A percentile compares a stretch with the other conserved stretches of the same genome.
phyloP scores from a whole-genome alignment of 2,113 vertebrate genomes.

The Gopherus evgoodei region DNA sequence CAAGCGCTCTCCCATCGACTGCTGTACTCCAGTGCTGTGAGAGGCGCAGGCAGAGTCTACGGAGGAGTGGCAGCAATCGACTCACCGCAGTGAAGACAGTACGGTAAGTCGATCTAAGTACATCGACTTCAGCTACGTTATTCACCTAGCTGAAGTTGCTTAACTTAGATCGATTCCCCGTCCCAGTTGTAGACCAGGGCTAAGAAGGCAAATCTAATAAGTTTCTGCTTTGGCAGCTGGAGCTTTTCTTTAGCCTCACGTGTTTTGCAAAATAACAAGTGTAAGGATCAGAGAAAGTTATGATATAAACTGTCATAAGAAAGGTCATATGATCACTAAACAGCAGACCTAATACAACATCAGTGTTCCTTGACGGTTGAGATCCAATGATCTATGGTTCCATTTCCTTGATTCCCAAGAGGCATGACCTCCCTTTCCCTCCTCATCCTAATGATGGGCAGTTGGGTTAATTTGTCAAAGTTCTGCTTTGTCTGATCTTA shows the following conservation, averaged over 20 bases:
- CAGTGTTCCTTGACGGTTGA: not conserved
- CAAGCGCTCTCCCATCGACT: too few species aligned
- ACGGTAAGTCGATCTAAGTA: too few species aligned
- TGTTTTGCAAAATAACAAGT: constrained; percentile 31
- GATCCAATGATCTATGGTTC: not conserved
- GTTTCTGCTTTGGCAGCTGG: constrained; percentile 1
- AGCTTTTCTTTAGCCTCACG: not conserved
- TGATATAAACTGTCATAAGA: constrained; percentile 28
- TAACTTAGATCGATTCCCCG: too few species aligned
- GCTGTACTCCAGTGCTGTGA: too few species aligned
- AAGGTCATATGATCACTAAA: constrained; percentile 22
- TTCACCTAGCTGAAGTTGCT: too few species aligned
- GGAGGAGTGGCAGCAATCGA: too few species aligned
- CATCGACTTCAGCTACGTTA: too few species aligned
- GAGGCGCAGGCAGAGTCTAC: too few species aligned
- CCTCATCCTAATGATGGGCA: not conserved
- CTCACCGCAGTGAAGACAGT: too few species aligned
- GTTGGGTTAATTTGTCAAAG: not conserved
- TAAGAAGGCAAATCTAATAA: not conserved
- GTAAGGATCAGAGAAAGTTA: not conserved
- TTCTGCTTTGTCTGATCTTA: constrained; percentile 10
- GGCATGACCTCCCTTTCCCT: not conserved
- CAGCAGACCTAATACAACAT: not conserved
- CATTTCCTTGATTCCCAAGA: constrained; percentile 7
- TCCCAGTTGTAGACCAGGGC: too few species aligned